phyloP scores from a whole-genome alignment of 2,888 invertebrate species.

The Melinaea marsaeus region DNA sequence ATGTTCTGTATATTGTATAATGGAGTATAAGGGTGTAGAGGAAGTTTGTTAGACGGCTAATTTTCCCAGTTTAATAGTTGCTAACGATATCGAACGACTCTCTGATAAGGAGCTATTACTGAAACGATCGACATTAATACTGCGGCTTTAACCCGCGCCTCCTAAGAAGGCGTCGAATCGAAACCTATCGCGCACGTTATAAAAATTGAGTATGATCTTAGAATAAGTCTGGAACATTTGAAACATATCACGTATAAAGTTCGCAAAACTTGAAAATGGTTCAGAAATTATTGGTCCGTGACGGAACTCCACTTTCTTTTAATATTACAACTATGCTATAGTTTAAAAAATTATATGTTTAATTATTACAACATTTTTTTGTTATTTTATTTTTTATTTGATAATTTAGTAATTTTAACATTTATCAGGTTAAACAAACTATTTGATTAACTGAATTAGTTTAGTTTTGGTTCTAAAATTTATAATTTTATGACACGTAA shows the following conservation, averaged over 20 bases:
- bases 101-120: slow-evolving; percentile 22
- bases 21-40: slow-evolving; percentile 42
- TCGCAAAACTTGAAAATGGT: slow-evolving; percentile 16
- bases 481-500: too few relatives aligned
- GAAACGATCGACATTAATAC: slow-evolving; percentile 25
- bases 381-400: neutral
- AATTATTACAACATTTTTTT: neutral
- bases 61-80: slow-evolving; percentile 55
- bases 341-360: neutral
- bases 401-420: too few relatives aligned
- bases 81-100: slow-evolving; percentile 49
- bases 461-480: too few relatives aligned
- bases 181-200: slow-evolving; percentile 6
- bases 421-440: too few relatives aligned
- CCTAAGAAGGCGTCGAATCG: neutral
- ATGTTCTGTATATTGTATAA: slow-evolving; percentile 30
- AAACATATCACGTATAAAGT: slow-evolving; percentile 18
- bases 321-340: neutral
- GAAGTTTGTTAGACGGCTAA: slow-evolving; percentile 56
- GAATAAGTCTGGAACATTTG: slow-evolving; percentile 11
- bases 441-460: too few relatives aligned
- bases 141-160: neutral
- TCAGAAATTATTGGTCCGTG: slow-evolving; percentile 14
- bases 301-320: slow-evolving; percentile 6
- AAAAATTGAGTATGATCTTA: slow-evolving; percentile 10